A percentile compares a stretch with the other conserved stretches of the same genome.
phyloP scores from a whole-genome alignment of 2,797 vertebrate species.

The Enteromius fasciolatus region DNA sequence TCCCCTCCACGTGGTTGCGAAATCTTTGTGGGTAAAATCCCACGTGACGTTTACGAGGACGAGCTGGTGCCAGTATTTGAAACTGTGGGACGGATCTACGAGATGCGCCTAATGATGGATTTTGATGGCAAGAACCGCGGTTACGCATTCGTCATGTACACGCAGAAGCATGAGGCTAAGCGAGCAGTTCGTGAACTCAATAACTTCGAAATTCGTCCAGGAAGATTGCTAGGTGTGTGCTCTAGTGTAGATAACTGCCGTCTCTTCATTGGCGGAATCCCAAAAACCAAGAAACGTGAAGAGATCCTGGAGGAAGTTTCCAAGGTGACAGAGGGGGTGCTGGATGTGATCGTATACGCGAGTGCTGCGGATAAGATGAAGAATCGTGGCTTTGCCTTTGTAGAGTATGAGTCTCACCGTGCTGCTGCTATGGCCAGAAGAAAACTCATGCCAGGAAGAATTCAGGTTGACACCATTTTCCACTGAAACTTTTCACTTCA shows the following conservation, averaged over 20 bases:
- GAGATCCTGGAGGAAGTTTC: slow-evolving; percentile 98
- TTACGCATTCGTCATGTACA: slow-evolving; percentile 97
- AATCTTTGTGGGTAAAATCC: slow-evolving; percentile 98
- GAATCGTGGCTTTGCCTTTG: slow-evolving; percentile 97
- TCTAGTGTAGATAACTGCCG: slow-evolving; percentile 98
- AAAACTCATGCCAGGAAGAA: slow-evolving; percentile 97
- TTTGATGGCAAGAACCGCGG: slow-evolving; percentile 98
- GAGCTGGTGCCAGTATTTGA: slow-evolving; percentile 97
- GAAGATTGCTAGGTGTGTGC: slow-evolving; percentile 94
- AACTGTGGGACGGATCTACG: slow-evolving; percentile 92
- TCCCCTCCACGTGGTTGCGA: slow-evolving; percentile 94
- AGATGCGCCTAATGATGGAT: slow-evolving; percentile 99
- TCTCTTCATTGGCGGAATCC: slow-evolving; percentile 97
- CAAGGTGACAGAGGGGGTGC: slow-evolving; percentile 96
- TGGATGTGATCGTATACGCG: slow-evolving; percentile 97
- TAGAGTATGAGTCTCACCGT: slow-evolving; percentile 97
- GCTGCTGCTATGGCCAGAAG: slow-evolving; percentile 97
- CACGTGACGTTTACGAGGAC: slow-evolving; percentile 95
- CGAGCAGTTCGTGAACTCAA: slow-evolving; percentile 95
- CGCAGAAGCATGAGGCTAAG: slow-evolving; percentile 94
- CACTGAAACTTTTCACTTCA: background rate
- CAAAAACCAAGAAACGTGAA: slow-evolving; percentile 99
- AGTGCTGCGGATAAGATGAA: slow-evolving; percentile 99
- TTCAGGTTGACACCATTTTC: slow-evolving; percentile 64
- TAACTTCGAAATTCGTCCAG: slow-evolving; percentile 95